Percentiles rank a stretch among this genome's conserved stretches.
Conservation (phyloP, 2,888 invertebrate genomes). For the Drosophila borborema region DNA sequence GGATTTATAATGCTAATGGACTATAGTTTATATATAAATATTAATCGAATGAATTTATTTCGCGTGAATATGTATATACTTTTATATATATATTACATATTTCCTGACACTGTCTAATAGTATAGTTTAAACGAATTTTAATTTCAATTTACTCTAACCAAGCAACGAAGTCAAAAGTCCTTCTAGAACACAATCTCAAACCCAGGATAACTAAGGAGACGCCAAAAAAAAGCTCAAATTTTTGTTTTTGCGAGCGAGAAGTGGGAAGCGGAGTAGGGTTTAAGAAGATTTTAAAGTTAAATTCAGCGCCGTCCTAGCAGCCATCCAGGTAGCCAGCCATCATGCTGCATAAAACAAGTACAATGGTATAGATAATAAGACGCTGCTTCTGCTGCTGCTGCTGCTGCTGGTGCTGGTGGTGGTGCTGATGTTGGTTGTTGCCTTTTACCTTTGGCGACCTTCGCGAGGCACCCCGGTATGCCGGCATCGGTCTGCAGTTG, state of each 20-base stretch:
- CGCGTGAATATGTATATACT: too few species aligned
- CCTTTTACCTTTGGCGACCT: slow-evolving; percentile 72
- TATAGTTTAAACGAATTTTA: slow-evolving; percentile 56
- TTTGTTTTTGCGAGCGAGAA: background rate
- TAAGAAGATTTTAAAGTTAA: slow-evolving; percentile 1
- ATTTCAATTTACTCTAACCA: slow-evolving; percentile 61
- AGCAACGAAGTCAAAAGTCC: slow-evolving; percentile 55
- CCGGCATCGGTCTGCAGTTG: slow-evolving; percentile 47
- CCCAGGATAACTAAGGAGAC: slow-evolving; percentile 15
- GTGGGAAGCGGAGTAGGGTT: background rate
- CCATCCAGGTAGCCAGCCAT: background rate
- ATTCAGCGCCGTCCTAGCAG: slow-evolving; percentile 8
- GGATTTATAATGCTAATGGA: background rate
- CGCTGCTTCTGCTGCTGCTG: slow-evolving; percentile 7
- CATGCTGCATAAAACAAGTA: slow-evolving; percentile 49
- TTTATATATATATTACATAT: background rate
- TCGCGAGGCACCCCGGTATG: slow-evolving; percentile 32
- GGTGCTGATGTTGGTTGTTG: slow-evolving; percentile 28
- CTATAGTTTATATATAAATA: background rate
- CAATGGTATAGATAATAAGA: slow-evolving; percentile 75
- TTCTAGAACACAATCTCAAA: slow-evolving; percentile 48
- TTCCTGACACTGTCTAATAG: background rate
- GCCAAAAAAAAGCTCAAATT: slow-evolving; percentile 48
- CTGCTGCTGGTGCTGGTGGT: background rate
- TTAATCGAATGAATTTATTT: too few species aligned